Conservation (phyloP, 2,113 vertebrate species). For the Sinosuthora webbiana region DNA sequence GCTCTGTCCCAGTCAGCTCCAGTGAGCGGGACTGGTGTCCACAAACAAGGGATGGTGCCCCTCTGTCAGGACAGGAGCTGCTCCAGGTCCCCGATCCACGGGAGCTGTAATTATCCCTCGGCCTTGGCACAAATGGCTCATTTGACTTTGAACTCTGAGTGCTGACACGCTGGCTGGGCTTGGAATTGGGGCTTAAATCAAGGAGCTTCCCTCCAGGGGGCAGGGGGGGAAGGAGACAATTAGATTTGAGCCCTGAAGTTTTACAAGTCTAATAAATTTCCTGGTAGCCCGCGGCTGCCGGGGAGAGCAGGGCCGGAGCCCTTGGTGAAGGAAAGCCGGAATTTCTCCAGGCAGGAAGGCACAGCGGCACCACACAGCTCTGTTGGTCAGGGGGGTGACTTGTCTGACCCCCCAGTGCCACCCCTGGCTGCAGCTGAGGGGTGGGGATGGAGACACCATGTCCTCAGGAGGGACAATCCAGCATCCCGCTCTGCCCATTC, state of each 20-base stretch:
- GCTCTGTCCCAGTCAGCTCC: background rate
- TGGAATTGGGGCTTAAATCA: slow-evolving; percentile 54
- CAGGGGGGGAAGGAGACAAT: slow-evolving; percentile 54
- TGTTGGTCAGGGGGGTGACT: background rate
- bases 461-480: fast-evolving
- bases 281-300: slow-evolving; percentile 36
- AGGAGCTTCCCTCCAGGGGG: slow-evolving; percentile 43
- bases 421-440: fast-evolving
- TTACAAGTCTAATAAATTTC: slow-evolving; percentile 70
- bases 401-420: background rate
- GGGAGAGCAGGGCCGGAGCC: background rate
- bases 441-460: fast-evolving
- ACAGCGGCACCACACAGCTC: background rate
- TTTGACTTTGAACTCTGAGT: slow-evolving; percentile 3
- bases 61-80: background rate
- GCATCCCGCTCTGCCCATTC: background rate
- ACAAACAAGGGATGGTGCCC: background rate
- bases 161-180: background rate
- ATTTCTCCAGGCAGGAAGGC: background rate
- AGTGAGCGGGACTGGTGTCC: background rate
- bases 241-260: slow-evolving; percentile 61
- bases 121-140: slow-evolving; percentile 19
- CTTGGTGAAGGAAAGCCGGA: background rate
- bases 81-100: background rate
- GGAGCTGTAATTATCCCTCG: slow-evolving; percentile 43